Evolutionary conservation across 2,113 vertebrate genomes (phyloP).

Genomic region (Aegotheles bennettii): DNA sequence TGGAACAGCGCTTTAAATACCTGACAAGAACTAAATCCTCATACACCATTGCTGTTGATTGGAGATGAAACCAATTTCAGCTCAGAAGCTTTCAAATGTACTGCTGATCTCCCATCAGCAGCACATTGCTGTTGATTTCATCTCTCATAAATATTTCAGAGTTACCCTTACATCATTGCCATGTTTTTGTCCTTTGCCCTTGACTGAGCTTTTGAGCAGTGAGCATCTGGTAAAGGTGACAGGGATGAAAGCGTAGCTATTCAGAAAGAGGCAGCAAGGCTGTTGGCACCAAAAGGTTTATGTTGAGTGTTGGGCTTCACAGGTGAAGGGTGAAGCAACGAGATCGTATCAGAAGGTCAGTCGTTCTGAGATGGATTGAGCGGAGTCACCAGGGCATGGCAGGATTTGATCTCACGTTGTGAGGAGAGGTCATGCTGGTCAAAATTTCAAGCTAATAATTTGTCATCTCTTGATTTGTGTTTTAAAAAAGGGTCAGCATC

Average conservation of each 20-base stretch:
- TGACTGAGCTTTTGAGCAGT: background rate
- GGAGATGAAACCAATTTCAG: background rate
- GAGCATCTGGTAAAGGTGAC: background rate
- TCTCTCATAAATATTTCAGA: background rate
- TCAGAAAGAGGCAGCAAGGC: background rate
- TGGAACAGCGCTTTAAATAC: background rate
- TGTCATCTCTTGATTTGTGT: background rate
- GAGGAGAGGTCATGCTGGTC: background rate
- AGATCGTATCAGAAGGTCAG: background rate
- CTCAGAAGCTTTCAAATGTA: background rate
- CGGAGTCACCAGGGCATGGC: background rate
- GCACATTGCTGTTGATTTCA: background rate
- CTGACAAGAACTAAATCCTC: background rate
- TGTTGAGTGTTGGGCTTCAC: background rate
- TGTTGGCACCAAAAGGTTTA: background rate
- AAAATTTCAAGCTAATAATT: background rate
- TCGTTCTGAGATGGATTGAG: background rate
- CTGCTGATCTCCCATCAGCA: background rate
- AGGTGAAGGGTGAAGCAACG: background rate
- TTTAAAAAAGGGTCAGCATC: background rate
- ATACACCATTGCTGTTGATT: rapidly evolving
- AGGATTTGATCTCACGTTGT: background rate
- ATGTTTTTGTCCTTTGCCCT: background rate
- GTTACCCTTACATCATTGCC: background rate
- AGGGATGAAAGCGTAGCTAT: background rate